Evolutionary conservation across 2,888 invertebrate genomes (phyloP), one percentile per base, ranked within the genome.

Genomic region (Andrena fulva): DNA sequence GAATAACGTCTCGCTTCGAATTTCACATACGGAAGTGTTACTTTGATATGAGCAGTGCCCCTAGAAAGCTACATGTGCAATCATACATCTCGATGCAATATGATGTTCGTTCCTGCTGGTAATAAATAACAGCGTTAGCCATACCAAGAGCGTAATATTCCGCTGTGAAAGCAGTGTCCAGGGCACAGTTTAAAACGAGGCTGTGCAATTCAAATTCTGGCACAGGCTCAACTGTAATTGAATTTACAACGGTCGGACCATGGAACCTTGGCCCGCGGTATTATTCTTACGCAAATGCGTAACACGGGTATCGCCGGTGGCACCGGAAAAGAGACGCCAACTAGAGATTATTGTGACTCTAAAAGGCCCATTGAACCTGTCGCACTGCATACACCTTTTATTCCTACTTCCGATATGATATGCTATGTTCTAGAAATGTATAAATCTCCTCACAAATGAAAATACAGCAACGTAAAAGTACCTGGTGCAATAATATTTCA

Each of bases 131-230:
- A 29, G 66, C n/a, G 66, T 70, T 70, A 77, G n/a, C 60, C 33
- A 66, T 52, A 66, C 70, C 69, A 64, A 76, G 77, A 60, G 70
- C 64, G 77, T 66, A 80, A 76, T 80, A 80, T 80, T 33, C 70
- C 77, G 56, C 60, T 27, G 50, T 35, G 79, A 54, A 35, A 70
- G 42, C 67, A 35, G 60, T 62, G 77, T 70, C 77, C 79, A 70
- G 66, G 16, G 31, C 70, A 77, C 29, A 70, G 59, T 77, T 76
- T 76, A 77, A 80, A 79, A 76, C 70, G 60, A 52, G 66, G 12
- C 66, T 60, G 77, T 35, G 77, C 77, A 67, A 77, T 77, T 77
- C 77, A 77, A 77, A 77, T 77, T 74, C 59, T 77, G 77, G 77
- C 77, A 74, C 77, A 74, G 52, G 35, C 67, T 77, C 74, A 77